Evolutionary conservation across 2,797 vertebrate species (phyloP), one percentile per base, ranked within the genome.

Genomic region (Argentina silus): DNA sequence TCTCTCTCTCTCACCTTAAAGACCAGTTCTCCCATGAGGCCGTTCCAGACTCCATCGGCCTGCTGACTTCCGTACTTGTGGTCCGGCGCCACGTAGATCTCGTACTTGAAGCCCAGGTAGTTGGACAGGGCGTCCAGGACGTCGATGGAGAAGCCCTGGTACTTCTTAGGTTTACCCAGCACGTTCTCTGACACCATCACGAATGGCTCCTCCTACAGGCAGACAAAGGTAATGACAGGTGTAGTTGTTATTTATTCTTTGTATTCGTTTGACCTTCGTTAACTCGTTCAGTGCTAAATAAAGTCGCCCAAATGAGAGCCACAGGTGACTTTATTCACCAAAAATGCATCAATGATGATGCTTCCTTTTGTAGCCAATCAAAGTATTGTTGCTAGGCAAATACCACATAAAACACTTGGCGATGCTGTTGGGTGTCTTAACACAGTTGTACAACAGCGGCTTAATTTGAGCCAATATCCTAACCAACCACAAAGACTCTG

Each of bases 181-280:
- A 99, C 96, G 57, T 99, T 99, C 91, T 99, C 98, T 11, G 98
- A 99, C 65, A 99, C 96, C 98, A 99, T 99, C 75, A 99, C 97
- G 77, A 99, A 99, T 6, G 98, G 98, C 84, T 99, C 98, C 92
- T 99, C 98, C 98, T 99, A 83, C 21, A 92, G 81, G 60, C n/a
- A 45, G 27, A 60, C 4, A 27, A 45, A 64, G 17, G 7, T 15
- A 3, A 45, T 64, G 12, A 10, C 7, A 8, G 36, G 4, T 17
- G n/a, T 51, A n/a, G n/a, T n/a, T n/a, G n/a, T 27, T 36, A 60
- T 23, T 60, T 19, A 19, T 60, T 12, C 23, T 21, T 27, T 51
- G 48, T 14, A n/a, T n/a, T n/a, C n/a, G n/a, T n/a, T n/a, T 51
- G 48, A 51, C 48, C 48, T 50, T 14, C 48, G n/a, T 51, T 57